Conservation (phyloP, 2,113 vertebrate species). For the Calyptommatus sinebrachiatus region DNA sequence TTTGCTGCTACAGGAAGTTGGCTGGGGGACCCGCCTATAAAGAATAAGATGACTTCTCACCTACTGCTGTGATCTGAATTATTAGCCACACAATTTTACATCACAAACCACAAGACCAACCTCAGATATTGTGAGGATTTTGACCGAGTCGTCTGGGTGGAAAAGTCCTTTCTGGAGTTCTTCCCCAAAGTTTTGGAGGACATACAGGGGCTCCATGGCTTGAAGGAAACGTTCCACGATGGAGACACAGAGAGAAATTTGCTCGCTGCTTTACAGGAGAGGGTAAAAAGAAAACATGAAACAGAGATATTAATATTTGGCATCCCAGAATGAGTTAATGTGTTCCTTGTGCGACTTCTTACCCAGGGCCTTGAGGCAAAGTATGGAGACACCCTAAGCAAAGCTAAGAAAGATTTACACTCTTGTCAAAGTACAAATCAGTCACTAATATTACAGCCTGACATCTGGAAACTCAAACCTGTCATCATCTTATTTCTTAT, state of each 20-base stretch:
- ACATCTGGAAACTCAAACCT: too few species aligned
- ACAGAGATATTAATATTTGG: too few species aligned
- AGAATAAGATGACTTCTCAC: neutral
- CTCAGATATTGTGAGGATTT: constrained; percentile 85
- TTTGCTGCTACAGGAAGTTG: too few species aligned
- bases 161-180: constrained; percentile 84
- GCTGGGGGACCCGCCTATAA: neutral
- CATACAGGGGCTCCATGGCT: constrained; percentile 78
- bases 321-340: too few species aligned
- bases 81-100: neutral
- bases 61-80: neutral
- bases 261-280: constrained; percentile 73
- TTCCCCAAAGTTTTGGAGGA: constrained; percentile 77
- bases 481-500: too few species aligned
- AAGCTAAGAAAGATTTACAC: too few species aligned
- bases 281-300: neutral
- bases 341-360: too few species aligned
- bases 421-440: too few species aligned
- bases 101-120: constrained; percentile 58
- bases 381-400: too few species aligned
- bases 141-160: constrained; percentile 83
- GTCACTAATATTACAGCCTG: too few species aligned
- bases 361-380: too few species aligned
- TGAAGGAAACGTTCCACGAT: constrained; percentile 86
- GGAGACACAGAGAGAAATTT: constrained; percentile 83